Evolutionary conservation across 2,888 invertebrate species (phyloP).

Genomic region (Eutolmus rufibarbis): DNA sequence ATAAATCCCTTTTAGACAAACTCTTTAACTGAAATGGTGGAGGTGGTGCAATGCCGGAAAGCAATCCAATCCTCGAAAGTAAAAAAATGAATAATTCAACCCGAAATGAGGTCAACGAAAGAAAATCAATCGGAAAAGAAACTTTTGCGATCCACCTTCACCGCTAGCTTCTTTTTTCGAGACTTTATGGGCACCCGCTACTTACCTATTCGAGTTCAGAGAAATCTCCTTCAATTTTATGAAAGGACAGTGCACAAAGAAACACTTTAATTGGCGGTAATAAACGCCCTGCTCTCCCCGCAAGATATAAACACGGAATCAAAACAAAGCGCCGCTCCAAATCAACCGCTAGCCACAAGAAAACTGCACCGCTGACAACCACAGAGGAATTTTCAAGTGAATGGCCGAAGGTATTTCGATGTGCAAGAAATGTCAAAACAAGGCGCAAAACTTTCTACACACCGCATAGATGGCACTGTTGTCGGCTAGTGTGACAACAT

Average conservation of each 20-base stretch:
- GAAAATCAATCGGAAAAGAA: slow-evolving; percentile 20
- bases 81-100: slow-evolving; percentile 7
- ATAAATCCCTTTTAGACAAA: neutral
- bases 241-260: neutral
- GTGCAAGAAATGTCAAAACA: neutral
- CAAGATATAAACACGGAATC: neutral
- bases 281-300: neutral
- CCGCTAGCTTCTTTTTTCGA: neutral
- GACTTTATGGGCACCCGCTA: neutral
- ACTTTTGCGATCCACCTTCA: neutral
- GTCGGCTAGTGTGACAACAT: neutral
- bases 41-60: neutral
- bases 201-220: neutral
- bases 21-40: neutral
- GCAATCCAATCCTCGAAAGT: neutral
- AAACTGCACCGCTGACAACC: neutral
- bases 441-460: neutral
- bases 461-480: neutral
- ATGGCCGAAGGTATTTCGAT: neutral
- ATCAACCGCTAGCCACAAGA: neutral
- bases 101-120: slow-evolving; percentile 20
- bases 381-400: neutral
- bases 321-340: neutral
- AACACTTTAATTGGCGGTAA: neutral
- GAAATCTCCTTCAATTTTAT: neutral